A percentile compares a stretch with the other conserved stretches of the same genome.
These are phyloP conservation scores for Sarcophilus harrisii DNA, from an alignment of 2,797 vertebrate genomes.

Conservation along the genomic window DNA sequence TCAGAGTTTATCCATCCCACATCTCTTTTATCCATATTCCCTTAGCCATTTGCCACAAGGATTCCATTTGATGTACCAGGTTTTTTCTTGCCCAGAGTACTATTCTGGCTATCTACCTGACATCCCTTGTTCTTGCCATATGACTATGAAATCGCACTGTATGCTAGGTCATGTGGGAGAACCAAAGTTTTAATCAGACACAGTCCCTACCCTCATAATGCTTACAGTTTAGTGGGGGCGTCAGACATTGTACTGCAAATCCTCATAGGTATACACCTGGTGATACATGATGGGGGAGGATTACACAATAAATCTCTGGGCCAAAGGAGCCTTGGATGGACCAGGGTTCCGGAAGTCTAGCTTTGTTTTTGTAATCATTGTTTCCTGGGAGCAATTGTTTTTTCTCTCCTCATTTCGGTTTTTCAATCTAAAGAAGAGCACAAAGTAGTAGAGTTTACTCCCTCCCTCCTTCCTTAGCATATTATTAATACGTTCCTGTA, in stretches of 20 bases:
- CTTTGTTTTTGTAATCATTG: not conserved
- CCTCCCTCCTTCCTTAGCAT: not conserved
- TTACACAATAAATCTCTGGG: not conserved
- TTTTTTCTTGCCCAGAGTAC: not conserved
- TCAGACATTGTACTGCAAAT: not conserved
- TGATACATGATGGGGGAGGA: not conserved
- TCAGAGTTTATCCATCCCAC: not conserved
- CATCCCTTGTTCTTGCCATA: not conserved
- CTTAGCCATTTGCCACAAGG: not conserved
- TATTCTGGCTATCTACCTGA: not conserved
- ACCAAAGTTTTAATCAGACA: not conserved
- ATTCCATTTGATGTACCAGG: not conserved
- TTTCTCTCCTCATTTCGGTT: slow-evolving; percentile 2
- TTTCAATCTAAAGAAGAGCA: not conserved
- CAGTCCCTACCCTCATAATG: not conserved
- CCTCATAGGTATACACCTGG: not conserved
- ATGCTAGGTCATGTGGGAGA: not conserved
- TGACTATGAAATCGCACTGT: not conserved
- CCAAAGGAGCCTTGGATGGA: not conserved
- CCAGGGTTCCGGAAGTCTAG: not conserved
- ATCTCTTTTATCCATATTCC: not conserved
- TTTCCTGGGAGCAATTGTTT: not conserved
- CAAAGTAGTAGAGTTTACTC: not conserved
- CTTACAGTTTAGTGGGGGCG: not conserved
- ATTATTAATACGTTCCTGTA: not conserved